Evolutionary conservation across 1,140 invertebrate genomes (phyloP).

Genomic region (Belonocnema kinseyi): DNA sequence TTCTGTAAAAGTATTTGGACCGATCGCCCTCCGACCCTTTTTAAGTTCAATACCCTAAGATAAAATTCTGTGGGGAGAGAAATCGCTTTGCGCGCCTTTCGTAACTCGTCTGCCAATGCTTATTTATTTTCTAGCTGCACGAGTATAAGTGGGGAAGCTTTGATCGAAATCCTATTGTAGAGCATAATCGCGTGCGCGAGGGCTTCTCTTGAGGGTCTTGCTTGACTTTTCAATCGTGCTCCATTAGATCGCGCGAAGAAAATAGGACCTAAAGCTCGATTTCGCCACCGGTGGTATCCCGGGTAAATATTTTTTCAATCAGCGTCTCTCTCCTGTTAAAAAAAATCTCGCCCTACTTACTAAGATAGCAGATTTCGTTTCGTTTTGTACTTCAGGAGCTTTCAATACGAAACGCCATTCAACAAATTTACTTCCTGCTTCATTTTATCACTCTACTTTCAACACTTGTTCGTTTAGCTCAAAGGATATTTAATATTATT

Average conservation of each 20-base stretch:
- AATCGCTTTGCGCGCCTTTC: slow-evolving; percentile 7
- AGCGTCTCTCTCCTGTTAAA: slow-evolving; percentile 8
- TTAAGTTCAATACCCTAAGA: neutral
- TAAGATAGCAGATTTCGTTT: neutral
- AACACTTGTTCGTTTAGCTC: no score
- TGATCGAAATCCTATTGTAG: slow-evolving; percentile 27
- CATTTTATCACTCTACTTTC: no score
- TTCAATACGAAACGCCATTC: slow-evolving; percentile 9
- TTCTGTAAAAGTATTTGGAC: slow-evolving; percentile 56
- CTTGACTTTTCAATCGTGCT: slow-evolving; percentile 27
- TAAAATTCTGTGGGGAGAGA: slow-evolving; percentile 18
- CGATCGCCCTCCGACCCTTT: slow-evolving; percentile 31
- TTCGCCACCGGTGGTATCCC: neutral
- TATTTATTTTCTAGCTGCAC: slow-evolving; percentile 24
- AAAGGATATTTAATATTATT: no score
- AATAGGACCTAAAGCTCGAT: neutral
- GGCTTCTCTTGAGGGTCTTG: slow-evolving; percentile 20
- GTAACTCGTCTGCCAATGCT: neutral
- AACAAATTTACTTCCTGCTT: neutral
- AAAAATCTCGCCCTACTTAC: slow-evolving; percentile 2
- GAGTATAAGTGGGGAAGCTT: slow-evolving; percentile 24
- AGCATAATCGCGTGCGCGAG: slow-evolving; percentile 24
- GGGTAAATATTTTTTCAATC: slow-evolving; percentile 28
- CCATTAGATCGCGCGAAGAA: slow-evolving; percentile 26
- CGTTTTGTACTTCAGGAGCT: slow-evolving; percentile 9